Evolutionary conservation across 2,113 vertebrate species (phyloP).

Genomic region (Larimichthys polyactis): DNA sequence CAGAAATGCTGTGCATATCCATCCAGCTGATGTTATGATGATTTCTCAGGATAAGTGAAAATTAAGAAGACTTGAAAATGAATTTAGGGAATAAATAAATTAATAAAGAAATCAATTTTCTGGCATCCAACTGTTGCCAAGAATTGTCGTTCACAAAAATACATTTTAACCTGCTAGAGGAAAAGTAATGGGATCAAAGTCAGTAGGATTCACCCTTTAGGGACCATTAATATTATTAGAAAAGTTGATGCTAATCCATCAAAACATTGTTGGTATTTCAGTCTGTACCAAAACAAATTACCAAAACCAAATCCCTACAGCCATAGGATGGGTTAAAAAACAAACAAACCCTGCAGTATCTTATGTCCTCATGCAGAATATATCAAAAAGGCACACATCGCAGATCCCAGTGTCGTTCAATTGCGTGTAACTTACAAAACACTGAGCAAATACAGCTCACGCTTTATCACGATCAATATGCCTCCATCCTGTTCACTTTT

Average conservation of each 20-base stretch:
- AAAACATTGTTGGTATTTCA: neutral
- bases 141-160: neutral
- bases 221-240: neutral
- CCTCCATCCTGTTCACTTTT: neutral
- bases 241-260: neutral
- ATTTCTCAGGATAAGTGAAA: neutral
- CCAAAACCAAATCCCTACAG: no score
- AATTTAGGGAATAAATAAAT: neutral
- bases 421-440: neutral
- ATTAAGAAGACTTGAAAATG: no score
- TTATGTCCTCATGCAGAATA: neutral
- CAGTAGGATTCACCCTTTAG: neutral
- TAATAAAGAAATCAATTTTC: neutral
- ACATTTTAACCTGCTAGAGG: neutral
- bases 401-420: neutral
- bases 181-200: neutral
- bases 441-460: neutral
- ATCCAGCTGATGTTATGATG: neutral
- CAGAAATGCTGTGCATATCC: neutral
- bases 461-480: neutral
- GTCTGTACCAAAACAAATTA: neutral
- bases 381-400: neutral
- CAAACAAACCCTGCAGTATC: neutral
- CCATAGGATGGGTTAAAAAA: neutral
- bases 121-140: neutral